phyloP scores from a whole-genome alignment of 2,888 invertebrate species.

The Pyrrhia umbra region DNA sequence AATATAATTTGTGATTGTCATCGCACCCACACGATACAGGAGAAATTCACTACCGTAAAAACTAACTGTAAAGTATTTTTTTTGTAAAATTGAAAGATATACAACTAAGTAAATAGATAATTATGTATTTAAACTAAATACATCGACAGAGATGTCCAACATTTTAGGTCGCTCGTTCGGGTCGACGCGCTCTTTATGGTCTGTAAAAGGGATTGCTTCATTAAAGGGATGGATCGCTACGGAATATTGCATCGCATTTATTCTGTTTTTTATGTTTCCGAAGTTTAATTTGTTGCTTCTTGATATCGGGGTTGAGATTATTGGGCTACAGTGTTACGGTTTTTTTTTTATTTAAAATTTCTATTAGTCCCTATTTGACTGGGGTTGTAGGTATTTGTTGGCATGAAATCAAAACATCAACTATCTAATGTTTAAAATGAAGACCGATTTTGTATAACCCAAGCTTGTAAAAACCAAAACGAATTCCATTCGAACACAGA shows the following conservation, averaged over 20 bases:
- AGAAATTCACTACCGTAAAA: too few relatives aligned
- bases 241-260: constrained; percentile 68
- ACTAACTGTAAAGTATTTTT: too few relatives aligned
- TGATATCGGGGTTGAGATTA: neutral
- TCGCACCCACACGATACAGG: too few relatives aligned
- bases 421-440: too few relatives aligned
- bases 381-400: too few relatives aligned
- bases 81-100: constrained; percentile 10
- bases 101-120: too few relatives aligned
- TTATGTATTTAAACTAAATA: constrained; percentile 25
- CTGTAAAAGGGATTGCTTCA: constrained; percentile 80
- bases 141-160: constrained; percentile 55
- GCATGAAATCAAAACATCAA: too few relatives aligned
- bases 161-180: constrained; percentile 55
- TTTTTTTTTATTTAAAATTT: too few relatives aligned
- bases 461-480: neutral
- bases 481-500: neutral
- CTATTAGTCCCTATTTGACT: too few relatives aligned
- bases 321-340: neutral
- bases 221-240: constrained; percentile 71
- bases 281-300: constrained; percentile 47
- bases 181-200: constrained; percentile 71
- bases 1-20: too few relatives aligned
- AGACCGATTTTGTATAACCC: too few relatives aligned
- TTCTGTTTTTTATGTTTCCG: constrained; percentile 44